Conservation (phyloP, 2,888 invertebrate genomes). For the Napeogenes sylphis region DNA sequence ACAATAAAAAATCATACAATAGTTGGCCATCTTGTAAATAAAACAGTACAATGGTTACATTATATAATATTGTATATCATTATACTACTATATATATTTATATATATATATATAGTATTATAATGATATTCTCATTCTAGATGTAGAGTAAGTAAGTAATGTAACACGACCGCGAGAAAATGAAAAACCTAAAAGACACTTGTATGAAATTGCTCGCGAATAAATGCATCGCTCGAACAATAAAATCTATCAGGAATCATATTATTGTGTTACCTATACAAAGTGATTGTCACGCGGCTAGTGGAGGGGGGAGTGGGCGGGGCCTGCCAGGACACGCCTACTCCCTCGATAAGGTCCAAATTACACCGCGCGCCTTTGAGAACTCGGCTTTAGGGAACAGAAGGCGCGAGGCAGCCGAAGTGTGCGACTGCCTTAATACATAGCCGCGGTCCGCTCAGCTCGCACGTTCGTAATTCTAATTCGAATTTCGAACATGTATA, state of each 20-base stretch:
- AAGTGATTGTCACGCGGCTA: constrained; percentile 73
- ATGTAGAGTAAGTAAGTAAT: constrained; percentile 10
- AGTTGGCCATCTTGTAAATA: no score
- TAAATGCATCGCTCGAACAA: constrained; percentile 72
- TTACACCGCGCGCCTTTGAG: constrained; percentile 62
- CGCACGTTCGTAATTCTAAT: constrained; percentile 55
- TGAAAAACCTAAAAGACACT: constrained; percentile 30
- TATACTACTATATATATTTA: no score
- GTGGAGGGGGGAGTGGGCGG: constrained; percentile 50
- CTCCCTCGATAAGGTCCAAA: constrained; percentile 70
- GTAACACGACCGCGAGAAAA: constrained; percentile 10
- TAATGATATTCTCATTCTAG: neutral
- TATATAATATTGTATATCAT: no score
- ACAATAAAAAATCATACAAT: no score
- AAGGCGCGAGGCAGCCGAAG: constrained; percentile 52
- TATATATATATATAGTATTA: no score
- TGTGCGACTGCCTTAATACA: constrained; percentile 65
- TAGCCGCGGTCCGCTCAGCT: constrained; percentile 60
- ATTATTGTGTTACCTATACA: constrained; percentile 78
- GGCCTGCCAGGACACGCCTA: constrained; percentile 62
- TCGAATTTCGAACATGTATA: constrained; percentile 2
- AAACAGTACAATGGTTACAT: no score
- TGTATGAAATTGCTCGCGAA: constrained; percentile 55
- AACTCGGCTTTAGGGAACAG: constrained; percentile 68
- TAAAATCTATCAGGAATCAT: constrained; percentile 77